Conservation (phyloP, 2,113 vertebrate species). For the Anarrhichthys ocellatus region DNA sequence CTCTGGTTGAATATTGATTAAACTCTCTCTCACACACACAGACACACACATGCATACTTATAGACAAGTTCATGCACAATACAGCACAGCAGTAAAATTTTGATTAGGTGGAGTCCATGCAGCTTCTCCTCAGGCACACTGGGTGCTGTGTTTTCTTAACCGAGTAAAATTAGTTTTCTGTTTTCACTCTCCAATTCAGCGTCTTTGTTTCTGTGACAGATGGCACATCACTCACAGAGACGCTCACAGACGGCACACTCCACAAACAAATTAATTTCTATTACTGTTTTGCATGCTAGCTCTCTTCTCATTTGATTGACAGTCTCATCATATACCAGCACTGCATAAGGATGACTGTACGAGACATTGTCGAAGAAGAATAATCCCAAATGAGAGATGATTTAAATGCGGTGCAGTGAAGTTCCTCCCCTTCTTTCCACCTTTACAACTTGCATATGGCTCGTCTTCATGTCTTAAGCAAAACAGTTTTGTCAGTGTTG, state of each 20-base stretch:
- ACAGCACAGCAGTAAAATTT: constrained; percentile 61
- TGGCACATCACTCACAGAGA: constrained; percentile 74
- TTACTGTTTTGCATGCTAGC: constrained; percentile 69
- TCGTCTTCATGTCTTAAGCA: neutral
- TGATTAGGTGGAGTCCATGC: constrained; percentile 62
- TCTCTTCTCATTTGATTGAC: constrained; percentile 66
- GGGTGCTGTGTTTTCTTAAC: constrained; percentile 61
- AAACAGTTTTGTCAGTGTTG: neutral
- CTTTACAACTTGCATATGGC: constrained; percentile 10
- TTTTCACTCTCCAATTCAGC: constrained; percentile 65
- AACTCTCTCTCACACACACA: constrained; percentile 9
- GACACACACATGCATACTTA: neutral
- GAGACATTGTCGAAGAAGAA: constrained; percentile 30
- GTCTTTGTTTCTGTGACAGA: constrained; percentile 75
- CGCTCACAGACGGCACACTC: constrained; percentile 68
- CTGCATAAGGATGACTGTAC: constrained; percentile 40
- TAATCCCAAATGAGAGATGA: constrained; percentile 37
- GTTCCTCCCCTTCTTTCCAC: constrained; percentile 19
- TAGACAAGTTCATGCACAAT: constrained; percentile 20
- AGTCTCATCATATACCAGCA: constrained; percentile 50
- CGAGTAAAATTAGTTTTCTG: constrained; percentile 51
- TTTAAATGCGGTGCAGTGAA: neutral
- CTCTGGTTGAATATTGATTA: constrained; percentile 67
- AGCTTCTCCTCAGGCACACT: constrained; percentile 59
- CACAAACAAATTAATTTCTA: constrained; percentile 78